These are phyloP conservation scores for Sphyrna mokarran DNA, from an alignment of 2,113 vertebrate genomes.

Conservation along the genomic window DNA sequence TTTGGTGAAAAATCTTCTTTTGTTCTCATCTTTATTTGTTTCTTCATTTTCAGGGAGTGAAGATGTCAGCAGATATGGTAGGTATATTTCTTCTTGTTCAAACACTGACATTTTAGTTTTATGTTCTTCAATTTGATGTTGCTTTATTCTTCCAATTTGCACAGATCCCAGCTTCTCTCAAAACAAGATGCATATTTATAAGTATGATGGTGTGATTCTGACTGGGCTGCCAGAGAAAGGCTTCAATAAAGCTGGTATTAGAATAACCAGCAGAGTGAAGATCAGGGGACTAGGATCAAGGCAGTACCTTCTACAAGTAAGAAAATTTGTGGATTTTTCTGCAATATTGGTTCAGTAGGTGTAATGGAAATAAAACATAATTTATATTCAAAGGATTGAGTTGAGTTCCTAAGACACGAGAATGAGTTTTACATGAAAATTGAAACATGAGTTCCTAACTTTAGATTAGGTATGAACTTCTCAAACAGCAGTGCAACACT, in stretches of 20 bases:
- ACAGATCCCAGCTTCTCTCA: background rate
- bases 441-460: background rate
- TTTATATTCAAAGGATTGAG: background rate
- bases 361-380: background rate
- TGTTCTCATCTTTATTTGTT: background rate
- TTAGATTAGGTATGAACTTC: background rate
- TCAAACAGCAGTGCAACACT: background rate
- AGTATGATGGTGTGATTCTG: background rate
- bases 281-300: background rate
- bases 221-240: slow-evolving; percentile 1
- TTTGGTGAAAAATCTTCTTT: background rate
- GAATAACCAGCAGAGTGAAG: background rate
- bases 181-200: background rate
- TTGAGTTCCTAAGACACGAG: background rate
- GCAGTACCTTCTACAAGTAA: background rate
- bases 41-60: slow-evolving; percentile 11
- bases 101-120: background rate
- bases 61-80: background rate
- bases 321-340: background rate
- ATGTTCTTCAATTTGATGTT: background rate
- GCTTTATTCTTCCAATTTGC: background rate
- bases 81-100: background rate
- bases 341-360: too few relatives aligned
- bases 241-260: background rate
- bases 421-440: background rate